Conservation (phyloP, 2,113 vertebrate genomes). For the Amphilophus citrinellus region DNA sequence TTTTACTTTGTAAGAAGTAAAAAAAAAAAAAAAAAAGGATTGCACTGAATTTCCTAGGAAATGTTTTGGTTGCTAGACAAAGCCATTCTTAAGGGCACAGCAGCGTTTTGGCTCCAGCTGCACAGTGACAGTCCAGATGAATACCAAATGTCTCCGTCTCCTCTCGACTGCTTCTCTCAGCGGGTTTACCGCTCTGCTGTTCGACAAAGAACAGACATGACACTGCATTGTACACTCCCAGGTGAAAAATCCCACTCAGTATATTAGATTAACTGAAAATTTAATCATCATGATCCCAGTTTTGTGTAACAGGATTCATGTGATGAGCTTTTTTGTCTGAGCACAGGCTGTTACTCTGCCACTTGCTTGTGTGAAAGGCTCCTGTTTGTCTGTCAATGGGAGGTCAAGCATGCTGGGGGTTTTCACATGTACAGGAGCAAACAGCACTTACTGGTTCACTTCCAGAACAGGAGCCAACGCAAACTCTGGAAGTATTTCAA, state of each 20-base stretch:
- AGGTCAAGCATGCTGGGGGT: constrained; percentile 53
- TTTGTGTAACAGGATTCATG: constrained; percentile 49
- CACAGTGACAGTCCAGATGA: constrained; percentile 47
- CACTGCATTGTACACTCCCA: constrained; percentile 5
- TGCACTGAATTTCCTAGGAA: constrained; percentile 32
- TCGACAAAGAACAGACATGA: constrained; percentile 11
- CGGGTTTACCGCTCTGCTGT: background rate
- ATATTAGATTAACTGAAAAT: constrained; percentile 57
- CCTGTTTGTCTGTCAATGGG: constrained; percentile 55
- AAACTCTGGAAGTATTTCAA: constrained; percentile 58
- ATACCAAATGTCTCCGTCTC: constrained; percentile 58
- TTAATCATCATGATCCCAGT: constrained; percentile 15
- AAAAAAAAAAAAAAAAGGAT: constrained; percentile 7
- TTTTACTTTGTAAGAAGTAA: background rate
- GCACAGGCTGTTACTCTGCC: constrained; percentile 31
- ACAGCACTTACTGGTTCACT: constrained; percentile 42
- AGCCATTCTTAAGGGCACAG: constrained; percentile 45
- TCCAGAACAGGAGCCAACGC: constrained; percentile 50
- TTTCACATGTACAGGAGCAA: constrained; percentile 54
- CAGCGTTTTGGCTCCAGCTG: constrained; percentile 67
- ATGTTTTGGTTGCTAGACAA: constrained; percentile 46
- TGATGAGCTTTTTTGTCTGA: constrained; percentile 58
- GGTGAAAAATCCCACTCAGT: constrained; percentile 30
- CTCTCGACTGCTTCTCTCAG: background rate
- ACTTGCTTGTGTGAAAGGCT: constrained; percentile 56